Base-by-base conservation (phyloP, 2,113 vertebrate genomes). In the Ahaetulla prasina region DNA sequence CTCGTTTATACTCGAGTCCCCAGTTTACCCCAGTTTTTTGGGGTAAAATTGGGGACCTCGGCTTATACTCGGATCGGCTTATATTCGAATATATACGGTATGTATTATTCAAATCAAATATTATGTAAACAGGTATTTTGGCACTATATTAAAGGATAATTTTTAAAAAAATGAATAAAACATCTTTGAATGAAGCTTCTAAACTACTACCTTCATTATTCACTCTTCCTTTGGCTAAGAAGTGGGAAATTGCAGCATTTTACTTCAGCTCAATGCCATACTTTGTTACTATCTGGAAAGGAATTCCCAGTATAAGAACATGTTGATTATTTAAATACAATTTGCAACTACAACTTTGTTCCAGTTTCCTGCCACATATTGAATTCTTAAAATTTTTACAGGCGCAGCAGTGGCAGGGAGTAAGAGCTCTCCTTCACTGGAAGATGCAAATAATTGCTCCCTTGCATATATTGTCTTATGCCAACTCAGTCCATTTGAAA, bases 51-150 rank as follows among this genome's bases (percentile, higher is more conserved):
- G n/a, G n/a, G n/a, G n/a, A n/a, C n/a, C n/a, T n/a, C n/a, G n/a
- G n/a, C n/a, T n/a, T n/a, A n/a, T n/a, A n/a, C n/a, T n/a, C n/a
- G n/a, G n/a, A n/a, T n/a, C n/a, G n/a, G n/a, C n/a, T n/a, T n/a
- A n/a, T n/a, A n/a, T n/a, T n/a, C n/a, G n/a, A n/a, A n/a, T n/a
- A n/a, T n/a, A n/a, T n/a, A n/a, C n/a, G n/a, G n/a, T n/a, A 74
- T 74, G n/a, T 35, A 74, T 74, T 74, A 74, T 74, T 95, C 80
- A 57, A 94, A 95, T 39, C 68, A 91, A 94, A 35, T 94, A 68
- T 94, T 60, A 92, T 87, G 95, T 92, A 57, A 91, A 68, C 9
- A 85, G 20, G 92, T 92, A 91, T 60, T 90, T 93, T 93, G 85
- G 89, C 80, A 92, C 55, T 93, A 89, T 0, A 18, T 74, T 74